Percentiles rank a stretch among this genome's conserved stretches.
Evolutionary conservation across 2,797 vertebrate species (phyloP).

Genomic region (Coregonus sp.): DNA sequence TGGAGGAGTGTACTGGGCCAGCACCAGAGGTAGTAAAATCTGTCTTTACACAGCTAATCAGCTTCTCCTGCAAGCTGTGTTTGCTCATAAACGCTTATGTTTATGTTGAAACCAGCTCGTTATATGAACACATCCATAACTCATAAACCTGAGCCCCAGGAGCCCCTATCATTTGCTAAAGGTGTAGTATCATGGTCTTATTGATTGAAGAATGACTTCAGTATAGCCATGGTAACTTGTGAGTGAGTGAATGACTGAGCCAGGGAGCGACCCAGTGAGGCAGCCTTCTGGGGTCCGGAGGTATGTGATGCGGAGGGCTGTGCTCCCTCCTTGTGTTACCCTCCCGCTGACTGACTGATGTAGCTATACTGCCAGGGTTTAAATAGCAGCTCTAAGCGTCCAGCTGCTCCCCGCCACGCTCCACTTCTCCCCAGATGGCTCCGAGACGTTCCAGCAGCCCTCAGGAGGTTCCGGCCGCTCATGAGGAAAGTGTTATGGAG

Average conservation of each 20-base stretch:
- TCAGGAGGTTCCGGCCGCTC: slow-evolving; percentile 68
- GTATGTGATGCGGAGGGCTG: slow-evolving; percentile 31
- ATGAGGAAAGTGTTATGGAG: slow-evolving; percentile 77
- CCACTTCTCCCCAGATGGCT: slow-evolving; percentile 83
- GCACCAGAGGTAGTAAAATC: not conserved
- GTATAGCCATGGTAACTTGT: too few species aligned
- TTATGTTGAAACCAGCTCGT: not conserved
- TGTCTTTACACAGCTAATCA: not conserved
- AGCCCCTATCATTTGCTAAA: not conserved
- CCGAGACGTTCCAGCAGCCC: slow-evolving; percentile 77
- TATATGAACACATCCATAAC: not conserved
- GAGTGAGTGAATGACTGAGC: not conserved
- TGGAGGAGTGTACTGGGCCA: not conserved
- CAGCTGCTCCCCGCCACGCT: slow-evolving; percentile 83
- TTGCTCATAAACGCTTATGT: slow-evolving; percentile 2
- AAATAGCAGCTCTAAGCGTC: slow-evolving; percentile 80
- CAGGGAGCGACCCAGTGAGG: not conserved
- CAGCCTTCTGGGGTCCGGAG: not conserved
- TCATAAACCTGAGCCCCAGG: not conserved
- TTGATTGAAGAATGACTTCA: not conserved
- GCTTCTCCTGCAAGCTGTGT: slow-evolving; percentile 5
- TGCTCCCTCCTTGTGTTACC: slow-evolving; percentile 58
- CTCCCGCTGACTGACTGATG: slow-evolving; percentile 69
- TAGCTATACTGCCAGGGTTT: slow-evolving; percentile 75
- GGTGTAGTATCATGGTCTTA: not conserved